phyloP scores from a whole-genome alignment of 2,113 vertebrate genomes.

The Podarcis muralis region DNA sequence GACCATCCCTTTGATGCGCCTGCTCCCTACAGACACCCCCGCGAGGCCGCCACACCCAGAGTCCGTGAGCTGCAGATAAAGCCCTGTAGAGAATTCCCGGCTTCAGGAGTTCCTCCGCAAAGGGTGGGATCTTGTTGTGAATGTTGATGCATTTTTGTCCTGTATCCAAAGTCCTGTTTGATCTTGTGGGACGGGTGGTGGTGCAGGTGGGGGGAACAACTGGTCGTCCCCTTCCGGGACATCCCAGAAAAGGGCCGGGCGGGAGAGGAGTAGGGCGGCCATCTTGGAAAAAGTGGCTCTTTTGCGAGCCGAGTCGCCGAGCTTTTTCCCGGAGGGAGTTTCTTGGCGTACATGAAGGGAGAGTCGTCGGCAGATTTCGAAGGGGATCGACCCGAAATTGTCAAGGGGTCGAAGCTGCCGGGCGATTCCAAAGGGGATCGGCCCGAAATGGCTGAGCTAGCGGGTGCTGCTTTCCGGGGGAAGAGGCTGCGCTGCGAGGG shows the following conservation, averaged over 20 bases:
- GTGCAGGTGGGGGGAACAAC: background rate
- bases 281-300: too few relatives aligned
- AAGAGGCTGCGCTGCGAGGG: background rate
- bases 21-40: conserved; percentile 42
- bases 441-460: background rate
- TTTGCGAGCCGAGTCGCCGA: too few relatives aligned
- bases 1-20: conserved; percentile 30
- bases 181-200: too few relatives aligned
- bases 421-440: too few relatives aligned
- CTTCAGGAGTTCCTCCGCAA: conserved; percentile 58
- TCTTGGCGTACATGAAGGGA: too few relatives aligned
- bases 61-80: conserved; percentile 67
- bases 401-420: too few relatives aligned
- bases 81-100: conserved; percentile 66
- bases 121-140: conserved; percentile 52
- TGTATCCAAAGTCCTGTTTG: conserved; percentile 3
- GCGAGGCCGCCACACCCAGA: conserved; percentile 35
- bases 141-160: conserved; percentile 39
- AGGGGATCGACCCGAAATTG: too few relatives aligned
- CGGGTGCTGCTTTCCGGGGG: background rate
- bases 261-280: background rate
- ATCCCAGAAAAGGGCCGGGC: too few relatives aligned
- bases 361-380: too few relatives aligned
- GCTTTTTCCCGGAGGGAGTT: too few relatives aligned
- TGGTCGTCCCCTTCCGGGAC: too few relatives aligned